Evolutionary conservation across 2,888 invertebrate genomes (phyloP), one percentile per base, ranked within the genome.

Genomic region (Eupithecia abbreviata): DNA sequence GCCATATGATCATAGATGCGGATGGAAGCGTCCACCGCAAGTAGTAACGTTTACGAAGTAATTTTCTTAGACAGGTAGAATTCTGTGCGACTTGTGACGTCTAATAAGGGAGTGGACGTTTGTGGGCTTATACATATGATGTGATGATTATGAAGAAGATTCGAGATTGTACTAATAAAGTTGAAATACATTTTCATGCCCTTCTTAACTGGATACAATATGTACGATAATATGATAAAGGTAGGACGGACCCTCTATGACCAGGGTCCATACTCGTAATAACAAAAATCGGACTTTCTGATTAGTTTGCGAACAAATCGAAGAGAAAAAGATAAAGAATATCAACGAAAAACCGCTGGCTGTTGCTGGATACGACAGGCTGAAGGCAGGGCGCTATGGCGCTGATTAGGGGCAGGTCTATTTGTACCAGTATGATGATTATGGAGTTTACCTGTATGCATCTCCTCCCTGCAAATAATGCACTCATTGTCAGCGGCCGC

Each of bases 401-500:
- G 10, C 58, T 18, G 4, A 62, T 62, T 4, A 62, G 18, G 30
- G 4, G 30, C 30, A 18, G 10, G 4, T 10, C 4, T 62, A 58
- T 55, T 6, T n/a, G 6, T 4, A 66, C 0, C 15, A 15, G 13
- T 3, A 41, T 13, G 13, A 3, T 15, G 30, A 66, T 18, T 58
- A 18, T 7, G 13, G 30, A 1, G 30, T 1, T 82, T 80, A 96
- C 96, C 96, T 49, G 96, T 95, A 75, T 96, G 95, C 97, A 98
- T 98, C 89, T 98, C 97, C 90, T 98, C 97, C 85, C 99, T 96
- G 90, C 99, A 99, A 86, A 99, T 99, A 85, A 99, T 99, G 93
- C 99, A 99, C 76, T 99, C 99, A 90, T 99, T 99, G 93, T 99
- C 99, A 0, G 98, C 98, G 18, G 98, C 97, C 47, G 97, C 97